These are phyloP conservation scores for Trisateles emortualis DNA, from an alignment of 2,888 invertebrate genomes.

Conservation along the genomic window DNA sequence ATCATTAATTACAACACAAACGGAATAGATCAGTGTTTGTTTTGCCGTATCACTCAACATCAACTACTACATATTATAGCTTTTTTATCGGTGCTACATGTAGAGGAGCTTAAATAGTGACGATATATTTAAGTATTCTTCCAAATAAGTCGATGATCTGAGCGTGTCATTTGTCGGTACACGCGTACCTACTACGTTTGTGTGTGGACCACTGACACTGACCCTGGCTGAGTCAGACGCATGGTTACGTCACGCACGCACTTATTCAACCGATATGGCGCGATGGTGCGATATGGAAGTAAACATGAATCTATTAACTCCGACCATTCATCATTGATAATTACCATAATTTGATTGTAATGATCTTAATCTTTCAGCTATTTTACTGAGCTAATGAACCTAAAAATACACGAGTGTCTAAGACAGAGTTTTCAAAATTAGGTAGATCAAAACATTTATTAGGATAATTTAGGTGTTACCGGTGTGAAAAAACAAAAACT, in stretches of 20 bases:
- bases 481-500: too few species aligned
- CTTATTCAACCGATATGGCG: neutral
- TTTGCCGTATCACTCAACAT: too few species aligned
- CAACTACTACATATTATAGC: too few species aligned
- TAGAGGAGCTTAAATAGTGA: too few species aligned
- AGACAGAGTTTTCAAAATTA: neutral
- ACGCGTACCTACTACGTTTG: neutral
- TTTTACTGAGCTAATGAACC: constrained; percentile 19
- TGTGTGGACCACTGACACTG: constrained; percentile 2
- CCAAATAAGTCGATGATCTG: neutral
- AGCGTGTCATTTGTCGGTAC: neutral
- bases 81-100: too few species aligned
- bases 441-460: too few species aligned
- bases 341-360: constrained; percentile 31
- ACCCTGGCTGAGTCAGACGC: constrained; percentile 3
- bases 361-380: constrained; percentile 11
- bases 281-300: constrained; percentile 1
- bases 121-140: neutral
- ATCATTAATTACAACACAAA: too few species aligned
- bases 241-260: constrained; percentile 1
- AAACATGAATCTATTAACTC: neutral
- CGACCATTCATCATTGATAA: constrained; percentile 18
- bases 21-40: too few species aligned
- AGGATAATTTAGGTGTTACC: too few species aligned
- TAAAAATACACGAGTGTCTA: constrained; percentile 3